Evolutionary conservation across 2,113 vertebrate species (phyloP), one percentile per base, ranked within the genome.

Genomic region (Capreolus pygargus): DNA sequence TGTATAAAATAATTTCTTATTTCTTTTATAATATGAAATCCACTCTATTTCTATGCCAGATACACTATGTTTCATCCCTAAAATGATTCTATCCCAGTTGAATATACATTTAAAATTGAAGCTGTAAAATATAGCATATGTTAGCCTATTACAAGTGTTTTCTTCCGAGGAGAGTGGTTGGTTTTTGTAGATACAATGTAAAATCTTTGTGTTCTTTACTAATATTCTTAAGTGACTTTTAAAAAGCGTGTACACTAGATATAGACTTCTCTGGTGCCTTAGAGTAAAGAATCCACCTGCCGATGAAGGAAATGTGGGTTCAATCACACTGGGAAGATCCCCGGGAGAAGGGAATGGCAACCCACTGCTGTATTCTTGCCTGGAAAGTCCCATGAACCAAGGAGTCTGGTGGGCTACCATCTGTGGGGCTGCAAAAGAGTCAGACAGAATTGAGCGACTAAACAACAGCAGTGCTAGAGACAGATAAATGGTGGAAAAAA

Each of bases 1-100:
- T 76, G 93, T 96, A 52, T 25, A 96, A 97, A 98, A 96, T 94
- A 83, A 14, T 86, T 45, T 89, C 74, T 54, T n/a, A 27, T 97
- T 97, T 98, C 45, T 96, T 83, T 98, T 92, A 88, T 89, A 98
- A 97, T 97, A 67, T 96, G 86, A 98, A 98, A 97, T 95, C 96
- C 21, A 95, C n/a, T 86, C 23, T 58, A 52, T 1, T 1, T 70
- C 67, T 61, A 52, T 43, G 81, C 94, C 67, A 97, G 79, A 97
- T 57, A 30, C 94, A 23, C 64, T 97, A 70, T 94, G 88, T 98
- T 88, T 97, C 97, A 97, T 97, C 27, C 15, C 5, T 36, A 74
- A 78, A 97, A 97, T 85, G 36, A 93, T 98, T 98, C 27, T 97
- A 94, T 92, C 30, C 4, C 25, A 60, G 83, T 36, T 52, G 27